Evolutionary conservation across 2,797 vertebrate genomes (phyloP), one percentile per base, ranked within the genome.

Genomic region (Geotrypetes seraphini): DNA sequence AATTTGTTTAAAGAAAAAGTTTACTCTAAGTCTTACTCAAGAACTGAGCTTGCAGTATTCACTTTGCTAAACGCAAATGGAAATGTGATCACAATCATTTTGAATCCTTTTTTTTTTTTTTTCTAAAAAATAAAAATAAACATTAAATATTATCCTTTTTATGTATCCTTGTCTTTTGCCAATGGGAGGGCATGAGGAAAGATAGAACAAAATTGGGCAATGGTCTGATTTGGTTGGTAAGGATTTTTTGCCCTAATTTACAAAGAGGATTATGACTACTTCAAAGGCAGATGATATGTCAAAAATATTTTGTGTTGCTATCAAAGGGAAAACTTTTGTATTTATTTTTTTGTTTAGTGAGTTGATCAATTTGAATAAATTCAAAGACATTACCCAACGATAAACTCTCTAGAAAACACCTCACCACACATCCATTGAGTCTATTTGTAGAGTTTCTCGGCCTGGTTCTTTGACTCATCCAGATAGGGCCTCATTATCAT

Each of bases 141-240:
- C n/a, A n/a, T n/a, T n/a, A n/a, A n/a, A 79, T 81, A 82, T 73
- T 84, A 77, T 79, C 80, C 79, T 84, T 83, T 83, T 77, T 81
- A 78, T 82, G 79, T 75, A 79, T 68, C 64, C 60, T 73, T 63
- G 77, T 81, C 71, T 76, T 74, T 58, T 66, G 63, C n/a, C 67
- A 24, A 32, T 14, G 21, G 5, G 44, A 50, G 45, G 26, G 44
- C 31, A 12, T 19, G 9, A 47, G 54, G 20, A 16, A 21, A 33
- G 5, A 31, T 22, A 28, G n/a, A n/a, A 40, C 32, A 31, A 27
- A 25, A n/a, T n/a, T n/a, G n/a, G n/a, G n/a, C n/a, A n/a, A n/a
- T n/a, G n/a, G 6, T 34, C 34, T 44, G 39, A 37, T 8, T 16
- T 62, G 39, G 53, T 39, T 26, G 35, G 59, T 60, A 70, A 67